These are phyloP conservation scores for Emberiza fucata DNA, from an alignment of 2,113 vertebrate genomes.

Conservation along the genomic window DNA sequence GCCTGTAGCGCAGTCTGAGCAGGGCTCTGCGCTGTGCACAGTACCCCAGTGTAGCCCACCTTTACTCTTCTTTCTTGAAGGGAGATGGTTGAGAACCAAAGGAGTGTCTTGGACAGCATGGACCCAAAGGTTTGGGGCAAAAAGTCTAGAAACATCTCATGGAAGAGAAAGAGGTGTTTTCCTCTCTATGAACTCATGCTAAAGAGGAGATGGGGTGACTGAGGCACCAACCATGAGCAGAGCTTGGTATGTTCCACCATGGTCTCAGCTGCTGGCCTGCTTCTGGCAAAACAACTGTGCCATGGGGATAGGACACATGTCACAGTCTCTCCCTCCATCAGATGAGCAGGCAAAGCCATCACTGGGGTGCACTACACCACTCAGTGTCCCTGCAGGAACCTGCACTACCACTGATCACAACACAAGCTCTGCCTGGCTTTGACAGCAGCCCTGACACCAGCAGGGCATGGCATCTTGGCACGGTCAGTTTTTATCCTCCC, in stretches of 20 bases:
- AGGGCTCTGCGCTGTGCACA: not conserved
- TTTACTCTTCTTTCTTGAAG: not conserved
- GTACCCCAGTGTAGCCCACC: not conserved
- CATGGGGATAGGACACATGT: not conserved
- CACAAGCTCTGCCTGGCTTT: not conserved
- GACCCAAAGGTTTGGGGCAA: not conserved
- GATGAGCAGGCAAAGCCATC: not conserved
- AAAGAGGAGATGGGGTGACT: not conserved
- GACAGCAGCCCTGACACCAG: not conserved
- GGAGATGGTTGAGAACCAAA: not conserved
- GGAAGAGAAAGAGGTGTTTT: not conserved
- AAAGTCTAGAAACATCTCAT: not conserved
- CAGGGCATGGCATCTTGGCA: not conserved
- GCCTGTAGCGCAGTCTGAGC: not conserved
- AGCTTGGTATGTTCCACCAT: not conserved
- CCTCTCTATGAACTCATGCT: not conserved
- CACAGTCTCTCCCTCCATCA: not conserved
- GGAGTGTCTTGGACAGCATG: not conserved
- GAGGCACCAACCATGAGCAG: accelerated
- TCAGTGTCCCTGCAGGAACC: not conserved
- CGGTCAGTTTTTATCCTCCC: not conserved
- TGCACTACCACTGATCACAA: not conserved
- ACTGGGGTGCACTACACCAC: not conserved
- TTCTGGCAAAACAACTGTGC: not conserved
- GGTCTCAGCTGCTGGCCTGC: not conserved